phyloP scores from a whole-genome alignment of 2,888 invertebrate species.

The Orgyia antiqua region DNA sequence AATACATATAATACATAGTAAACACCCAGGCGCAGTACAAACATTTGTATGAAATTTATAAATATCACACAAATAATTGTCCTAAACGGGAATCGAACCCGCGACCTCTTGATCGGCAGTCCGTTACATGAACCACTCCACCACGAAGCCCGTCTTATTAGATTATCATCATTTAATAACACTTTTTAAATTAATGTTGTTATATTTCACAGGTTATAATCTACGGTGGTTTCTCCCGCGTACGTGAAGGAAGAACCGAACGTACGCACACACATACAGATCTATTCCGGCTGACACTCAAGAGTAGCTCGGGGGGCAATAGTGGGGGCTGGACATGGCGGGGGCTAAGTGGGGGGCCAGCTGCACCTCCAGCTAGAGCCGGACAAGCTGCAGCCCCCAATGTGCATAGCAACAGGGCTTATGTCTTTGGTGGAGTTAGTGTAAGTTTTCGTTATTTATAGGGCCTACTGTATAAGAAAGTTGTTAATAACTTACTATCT shows the following conservation, averaged over 20 bases:
- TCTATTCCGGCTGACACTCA: constrained; percentile 47
- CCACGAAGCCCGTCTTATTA: too few species aligned
- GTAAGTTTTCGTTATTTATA: constrained; percentile 53
- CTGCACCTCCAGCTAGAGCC: constrained; percentile 85
- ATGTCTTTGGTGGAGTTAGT: constrained; percentile 91
- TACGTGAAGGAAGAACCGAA: constrained; percentile 56
- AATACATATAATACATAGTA: too few species aligned
- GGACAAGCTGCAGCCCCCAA: constrained; percentile 81
- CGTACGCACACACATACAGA: constrained; percentile 64
- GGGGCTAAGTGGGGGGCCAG: constrained; percentile 27
- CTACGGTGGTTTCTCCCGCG: constrained; percentile 69
- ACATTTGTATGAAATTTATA: too few species aligned
- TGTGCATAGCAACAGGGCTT: constrained; percentile 81
- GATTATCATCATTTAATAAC: too few species aligned
- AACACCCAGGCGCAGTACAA: too few species aligned
- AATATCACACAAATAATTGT: too few species aligned
- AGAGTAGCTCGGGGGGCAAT: constrained; percentile 10
- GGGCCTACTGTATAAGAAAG: neutral
- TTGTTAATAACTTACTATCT: too few species aligned
- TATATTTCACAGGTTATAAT: constrained; percentile 44
- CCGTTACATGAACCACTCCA: too few species aligned
- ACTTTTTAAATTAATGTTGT: neutral
- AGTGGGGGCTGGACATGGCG: constrained; percentile 46
- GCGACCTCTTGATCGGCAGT: too few species aligned
- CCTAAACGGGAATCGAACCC: too few species aligned